A percentile compares a stretch with the other conserved stretches of the same genome.
These are phyloP conservation scores for Cebidichthys violaceus DNA, from an alignment of 2,113 vertebrate species.

Conservation along the genomic window DNA sequence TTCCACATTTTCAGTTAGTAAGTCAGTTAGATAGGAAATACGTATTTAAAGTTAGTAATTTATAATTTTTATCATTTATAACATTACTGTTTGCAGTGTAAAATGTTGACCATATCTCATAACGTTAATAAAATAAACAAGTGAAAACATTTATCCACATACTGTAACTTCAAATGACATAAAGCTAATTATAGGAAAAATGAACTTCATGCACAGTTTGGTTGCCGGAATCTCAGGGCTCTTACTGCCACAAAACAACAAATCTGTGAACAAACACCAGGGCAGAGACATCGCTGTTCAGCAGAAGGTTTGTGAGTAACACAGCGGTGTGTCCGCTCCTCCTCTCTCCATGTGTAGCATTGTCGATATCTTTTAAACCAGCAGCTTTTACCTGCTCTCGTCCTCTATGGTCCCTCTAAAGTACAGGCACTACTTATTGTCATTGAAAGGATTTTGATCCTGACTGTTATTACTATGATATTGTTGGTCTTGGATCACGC, in stretches of 20 bases:
- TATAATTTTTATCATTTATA: background rate
- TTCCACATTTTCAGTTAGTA: background rate
- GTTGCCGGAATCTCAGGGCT: background rate
- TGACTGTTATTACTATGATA: conserved; percentile 21
- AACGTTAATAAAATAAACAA: background rate
- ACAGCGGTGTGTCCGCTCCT: background rate
- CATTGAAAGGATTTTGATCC: conserved; percentile 6
- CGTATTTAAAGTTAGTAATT: background rate
- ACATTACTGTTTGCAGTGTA: background rate
- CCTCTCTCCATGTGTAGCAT: background rate
- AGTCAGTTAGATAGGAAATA: background rate
- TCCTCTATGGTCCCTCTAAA: background rate
- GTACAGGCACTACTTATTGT: background rate
- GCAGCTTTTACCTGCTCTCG: background rate
- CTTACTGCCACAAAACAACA: background rate
- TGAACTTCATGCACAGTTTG: background rate
- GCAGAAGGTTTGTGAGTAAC: background rate
- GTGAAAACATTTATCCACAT: background rate
- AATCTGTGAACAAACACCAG: background rate
- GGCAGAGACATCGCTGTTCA: background rate
- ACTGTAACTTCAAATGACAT: background rate
- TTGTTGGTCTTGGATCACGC: background rate
- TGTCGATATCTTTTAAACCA: conserved; percentile 2
- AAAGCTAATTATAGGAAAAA: background rate
- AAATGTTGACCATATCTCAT: background rate